Evolutionary conservation across 2,113 vertebrate species (phyloP), one percentile per base, ranked within the genome.

Genomic region (Pantherophis guttatus): DNA sequence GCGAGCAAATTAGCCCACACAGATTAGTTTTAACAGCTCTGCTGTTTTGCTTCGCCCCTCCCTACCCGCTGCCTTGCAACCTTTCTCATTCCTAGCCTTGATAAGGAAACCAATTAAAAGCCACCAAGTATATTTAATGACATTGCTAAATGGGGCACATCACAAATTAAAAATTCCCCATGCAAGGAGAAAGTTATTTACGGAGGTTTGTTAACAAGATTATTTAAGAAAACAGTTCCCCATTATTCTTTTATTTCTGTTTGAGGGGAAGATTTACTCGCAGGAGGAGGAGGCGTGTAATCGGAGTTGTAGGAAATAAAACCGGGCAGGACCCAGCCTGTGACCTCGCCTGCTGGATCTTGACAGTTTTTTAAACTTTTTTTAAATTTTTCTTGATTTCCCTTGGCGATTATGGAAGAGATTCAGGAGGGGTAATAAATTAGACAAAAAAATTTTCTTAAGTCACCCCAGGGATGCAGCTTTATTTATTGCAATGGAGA

Each of bases 91-190:
- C 10, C 92, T 90, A 93, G 87, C 92, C 58, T 95, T 97, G 97
- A 97, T 97, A 97, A 97, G 97, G 94, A 97, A 97, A 96, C 95
- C 96, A 97, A 97, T 97, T 97, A 96, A 97, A 97, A 96, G 59
- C 92, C 95, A 93, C 88, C 90, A 95, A 96, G 96, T 94, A 94
- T 97, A 91, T 96, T 97, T 97, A 96, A 97, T 97, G 96, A 97
- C 96, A 96, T 93, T 96, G 88, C 94, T 96, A 96, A 97, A 96
- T 96, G 92, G 95, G 88, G n/a, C 92, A 95, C 93, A 94, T 95
- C 95, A 91, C 93, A 97, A 97, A 97, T 96, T 96, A 96, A 96
- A 97, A 96, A 95, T 97, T 95, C 92, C 89, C 95, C 93, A 91
- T 93, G 95, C 93, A 97, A 96, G 97, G 91, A 96, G 96, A 95